Percentiles rank a stretch among this genome's conserved stretches.
phyloP scores from a whole-genome alignment of 2,113 vertebrate genomes.

The Sander lucioperca region DNA sequence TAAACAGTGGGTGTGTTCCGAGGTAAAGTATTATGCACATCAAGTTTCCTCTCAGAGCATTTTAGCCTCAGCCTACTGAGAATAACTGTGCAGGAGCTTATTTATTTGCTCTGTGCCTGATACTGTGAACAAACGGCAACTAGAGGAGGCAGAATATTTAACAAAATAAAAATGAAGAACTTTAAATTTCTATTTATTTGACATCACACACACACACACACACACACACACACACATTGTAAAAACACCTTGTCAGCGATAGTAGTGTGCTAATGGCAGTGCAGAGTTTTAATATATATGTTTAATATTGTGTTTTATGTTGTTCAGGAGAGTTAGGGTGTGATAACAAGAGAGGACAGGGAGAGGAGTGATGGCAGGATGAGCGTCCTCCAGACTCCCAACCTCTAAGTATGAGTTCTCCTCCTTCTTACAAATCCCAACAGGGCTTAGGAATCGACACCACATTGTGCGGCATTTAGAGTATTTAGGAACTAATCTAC shows the following conservation, averaged over 20 bases:
- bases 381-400: constrained; percentile 22
- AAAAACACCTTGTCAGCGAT: neutral
- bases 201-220: neutral
- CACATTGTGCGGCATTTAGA: constrained; percentile 29
- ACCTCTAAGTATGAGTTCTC: constrained; percentile 23
- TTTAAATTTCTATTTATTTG: constrained; percentile 2
- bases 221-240: neutral
- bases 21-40: neutral
- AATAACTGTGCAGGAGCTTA: neutral
- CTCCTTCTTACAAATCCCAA: constrained; percentile 47
- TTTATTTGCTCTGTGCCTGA: constrained; percentile 11
- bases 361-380: constrained; percentile 25
- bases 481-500: constrained; percentile 38
- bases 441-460: constrained; percentile 42
- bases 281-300: neutral
- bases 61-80: constrained; percentile 14
- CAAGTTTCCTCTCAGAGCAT: constrained; percentile 22
- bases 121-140: neutral
- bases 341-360: neutral
- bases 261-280: neutral
- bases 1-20: constrained; percentile 27
- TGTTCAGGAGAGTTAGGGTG: constrained; percentile 1
- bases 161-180: neutral
- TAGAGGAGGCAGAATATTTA: neutral
- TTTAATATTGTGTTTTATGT: too few species aligned